These are phyloP conservation scores for Poliocrania exsul DNA, from an alignment of 2,797 vertebrate species.

Conservation along the genomic window DNA sequence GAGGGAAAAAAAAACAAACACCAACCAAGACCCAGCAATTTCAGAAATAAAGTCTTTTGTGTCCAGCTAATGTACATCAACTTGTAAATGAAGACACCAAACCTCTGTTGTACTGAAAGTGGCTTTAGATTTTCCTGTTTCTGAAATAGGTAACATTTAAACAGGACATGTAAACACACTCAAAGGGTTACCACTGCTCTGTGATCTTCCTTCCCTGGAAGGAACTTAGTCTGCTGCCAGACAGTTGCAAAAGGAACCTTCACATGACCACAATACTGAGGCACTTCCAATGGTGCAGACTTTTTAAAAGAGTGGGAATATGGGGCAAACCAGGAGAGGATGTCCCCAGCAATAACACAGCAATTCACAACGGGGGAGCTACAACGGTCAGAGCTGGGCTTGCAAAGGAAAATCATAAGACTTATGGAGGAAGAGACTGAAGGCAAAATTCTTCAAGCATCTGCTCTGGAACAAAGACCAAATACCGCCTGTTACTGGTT, in stretches of 20 bases:
- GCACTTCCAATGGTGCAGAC: not conserved
- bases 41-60: constrained; percentile 30
- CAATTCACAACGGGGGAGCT: not conserved
- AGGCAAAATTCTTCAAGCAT: not conserved
- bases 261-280: accelerated
- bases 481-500: not conserved
- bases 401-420: not conserved
- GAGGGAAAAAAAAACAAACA: not conserved
- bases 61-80: not conserved
- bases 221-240: not conserved
- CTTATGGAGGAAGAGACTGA: not conserved
- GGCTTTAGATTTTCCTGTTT: not conserved
- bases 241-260: not conserved
- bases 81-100: not conserved
- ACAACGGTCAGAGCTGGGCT: not conserved
- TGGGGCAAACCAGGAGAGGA: not conserved
- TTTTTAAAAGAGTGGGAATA: not conserved
- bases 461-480: not conserved
- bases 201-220: not conserved
- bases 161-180: not conserved
- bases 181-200: not conserved
- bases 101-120: not conserved
- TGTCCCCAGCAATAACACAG: not conserved
- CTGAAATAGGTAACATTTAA: not conserved
- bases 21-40: not conserved